Percentiles rank a stretch among this genome's conserved stretches.
phyloP scores from a whole-genome alignment of 2,888 invertebrate species.

The Labia minor region DNA sequence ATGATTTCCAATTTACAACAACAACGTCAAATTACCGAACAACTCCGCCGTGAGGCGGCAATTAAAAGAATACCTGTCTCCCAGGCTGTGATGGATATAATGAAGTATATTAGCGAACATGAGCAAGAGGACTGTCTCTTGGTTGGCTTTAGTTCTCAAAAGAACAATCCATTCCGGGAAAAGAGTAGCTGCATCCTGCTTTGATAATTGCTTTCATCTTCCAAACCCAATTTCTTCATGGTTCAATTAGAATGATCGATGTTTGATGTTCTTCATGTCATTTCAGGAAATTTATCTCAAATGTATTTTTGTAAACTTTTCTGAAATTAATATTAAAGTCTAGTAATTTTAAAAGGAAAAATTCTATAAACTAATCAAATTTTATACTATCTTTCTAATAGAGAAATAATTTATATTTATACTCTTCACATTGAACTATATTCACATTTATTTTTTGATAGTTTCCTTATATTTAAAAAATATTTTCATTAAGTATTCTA shows the following conservation, averaged over 20 bases:
- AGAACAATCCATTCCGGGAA: conserved; percentile 90
- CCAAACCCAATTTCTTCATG: too few relatives aligned
- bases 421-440: too few relatives aligned
- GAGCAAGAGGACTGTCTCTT: conserved; percentile 87
- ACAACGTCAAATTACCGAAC: conserved; percentile 86
- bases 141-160: conserved; percentile 86
- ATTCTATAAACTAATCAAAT: too few relatives aligned
- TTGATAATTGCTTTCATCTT: conserved; percentile 39
- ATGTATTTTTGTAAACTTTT: conserved; percentile 13
- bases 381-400: too few relatives aligned
- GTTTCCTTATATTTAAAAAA: too few relatives aligned
- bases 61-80: conserved; percentile 78
- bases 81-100: conserved; percentile 82
- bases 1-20: conserved; percentile 90
- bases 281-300: not conserved
- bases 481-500: too few relatives aligned
- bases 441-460: too few relatives aligned
- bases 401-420: too few relatives aligned
- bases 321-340: not conserved
- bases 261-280: not conserved
- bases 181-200: conserved; percentile 79
- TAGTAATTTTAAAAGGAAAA: not conserved
- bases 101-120: conserved; percentile 81
- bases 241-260: not conserved
- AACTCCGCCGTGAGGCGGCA: conserved; percentile 81